Conservation (phyloP, 37 sponge, comb jelly and placozoan species). For the Bolinopsis microptera region DNA sequence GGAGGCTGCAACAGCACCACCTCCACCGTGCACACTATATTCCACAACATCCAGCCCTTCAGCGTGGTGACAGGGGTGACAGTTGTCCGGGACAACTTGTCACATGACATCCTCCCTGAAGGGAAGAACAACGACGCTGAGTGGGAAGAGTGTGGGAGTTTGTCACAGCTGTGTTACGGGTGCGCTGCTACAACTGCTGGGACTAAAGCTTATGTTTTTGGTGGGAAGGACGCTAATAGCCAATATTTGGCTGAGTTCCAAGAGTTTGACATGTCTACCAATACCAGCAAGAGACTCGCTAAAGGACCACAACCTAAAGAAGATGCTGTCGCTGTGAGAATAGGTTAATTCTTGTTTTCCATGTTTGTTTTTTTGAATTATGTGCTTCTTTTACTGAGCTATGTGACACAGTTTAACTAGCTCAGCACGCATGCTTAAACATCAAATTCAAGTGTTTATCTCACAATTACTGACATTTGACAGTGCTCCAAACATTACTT, state of each 20-base stretch:
- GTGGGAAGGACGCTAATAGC: conserved; percentile 54
- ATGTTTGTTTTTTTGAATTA: background rate
- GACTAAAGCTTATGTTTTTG: conserved; percentile 52
- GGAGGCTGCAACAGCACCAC: conserved; percentile 57
- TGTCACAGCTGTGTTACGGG: conserved; percentile 55
- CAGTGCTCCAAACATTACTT: no score
- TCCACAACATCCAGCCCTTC: conserved; percentile 59
- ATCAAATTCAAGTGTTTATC: no score
- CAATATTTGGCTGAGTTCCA: conserved; percentile 52
- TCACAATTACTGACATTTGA: no score
- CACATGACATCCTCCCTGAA: background rate
- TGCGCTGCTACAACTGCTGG: conserved; percentile 57
- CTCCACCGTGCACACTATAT: conserved; percentile 40
- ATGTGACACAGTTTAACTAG: no score
- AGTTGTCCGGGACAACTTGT: conserved; percentile 10
- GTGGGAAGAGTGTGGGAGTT: conserved; percentile 38
- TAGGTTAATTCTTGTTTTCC: conserved; percentile 9
- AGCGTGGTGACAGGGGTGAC: conserved; percentile 59
- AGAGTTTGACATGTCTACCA: conserved; percentile 8
- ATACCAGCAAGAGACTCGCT: background rate
- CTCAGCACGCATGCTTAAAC: no score
- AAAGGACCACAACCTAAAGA: conserved; percentile 41
- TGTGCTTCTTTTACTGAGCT: no score
- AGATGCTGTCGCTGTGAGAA: conserved; percentile 48
- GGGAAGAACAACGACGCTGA: background rate